phyloP scores from a whole-genome alignment of 2,888 invertebrate genomes.

The Chrysodeixis includens region DNA sequence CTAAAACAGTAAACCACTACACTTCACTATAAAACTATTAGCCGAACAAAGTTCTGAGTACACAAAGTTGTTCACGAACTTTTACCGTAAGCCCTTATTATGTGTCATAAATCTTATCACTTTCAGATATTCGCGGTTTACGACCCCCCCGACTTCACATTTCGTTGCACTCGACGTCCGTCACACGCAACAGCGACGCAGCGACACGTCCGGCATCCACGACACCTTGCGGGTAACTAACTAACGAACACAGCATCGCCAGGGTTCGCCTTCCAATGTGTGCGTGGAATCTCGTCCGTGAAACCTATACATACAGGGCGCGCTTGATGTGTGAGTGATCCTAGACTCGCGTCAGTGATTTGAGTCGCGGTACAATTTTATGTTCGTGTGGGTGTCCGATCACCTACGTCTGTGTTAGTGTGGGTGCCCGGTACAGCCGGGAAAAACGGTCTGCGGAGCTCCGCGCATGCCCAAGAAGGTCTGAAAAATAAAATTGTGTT shows the following conservation, averaged over 20 bases:
- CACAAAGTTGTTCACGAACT: slow-evolving; percentile 59
- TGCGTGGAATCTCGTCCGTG: slow-evolving; percentile 67
- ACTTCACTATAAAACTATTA: slow-evolving; percentile 58
- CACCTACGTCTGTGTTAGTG: slow-evolving; percentile 72
- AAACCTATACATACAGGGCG: slow-evolving; percentile 53
- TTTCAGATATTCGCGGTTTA: slow-evolving; percentile 51
- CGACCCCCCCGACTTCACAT: slow-evolving; percentile 51
- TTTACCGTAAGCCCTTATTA: slow-evolving; percentile 33
- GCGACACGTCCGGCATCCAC: slow-evolving; percentile 45
- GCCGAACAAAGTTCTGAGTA: slow-evolving; percentile 50
- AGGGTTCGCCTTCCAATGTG: slow-evolving; percentile 73
- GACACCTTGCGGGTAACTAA: slow-evolving; percentile 64
- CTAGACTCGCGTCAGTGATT: slow-evolving; percentile 73
- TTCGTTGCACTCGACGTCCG: slow-evolving; percentile 52
- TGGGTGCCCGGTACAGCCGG: slow-evolving; percentile 70
- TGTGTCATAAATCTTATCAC: slow-evolving; percentile 59
- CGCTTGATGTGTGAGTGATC: slow-evolving; percentile 69
- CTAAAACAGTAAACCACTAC: slow-evolving; percentile 56
- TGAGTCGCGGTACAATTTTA: slow-evolving; percentile 62
- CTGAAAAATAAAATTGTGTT: slow-evolving; percentile 75
- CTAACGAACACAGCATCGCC: slow-evolving; percentile 79
- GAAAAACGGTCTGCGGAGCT: slow-evolving; percentile 64
- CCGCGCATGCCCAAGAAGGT: slow-evolving; percentile 74
- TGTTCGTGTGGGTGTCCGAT: slow-evolving; percentile 69
- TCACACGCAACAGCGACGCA: slow-evolving; percentile 29